These are phyloP conservation scores for Scaptomyza montana DNA, from an alignment of 1,140 invertebrate species.

Conservation along the genomic window DNA sequence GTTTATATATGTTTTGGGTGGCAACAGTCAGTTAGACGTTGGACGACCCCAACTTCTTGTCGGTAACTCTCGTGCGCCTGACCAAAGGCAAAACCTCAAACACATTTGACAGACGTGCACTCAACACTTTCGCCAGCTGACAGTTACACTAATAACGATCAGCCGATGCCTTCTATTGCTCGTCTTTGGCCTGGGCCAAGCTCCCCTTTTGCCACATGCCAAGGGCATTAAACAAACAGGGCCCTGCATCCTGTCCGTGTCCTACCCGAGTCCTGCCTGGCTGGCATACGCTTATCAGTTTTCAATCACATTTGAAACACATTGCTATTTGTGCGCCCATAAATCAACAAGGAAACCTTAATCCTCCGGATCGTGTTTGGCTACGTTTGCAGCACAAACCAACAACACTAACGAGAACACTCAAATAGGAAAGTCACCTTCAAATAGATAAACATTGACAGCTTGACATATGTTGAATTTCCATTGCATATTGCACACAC, in stretches of 20 bases:
- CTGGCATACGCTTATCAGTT: constrained; percentile 69
- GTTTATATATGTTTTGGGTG: constrained; percentile 36
- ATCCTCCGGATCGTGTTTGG: constrained; percentile 52
- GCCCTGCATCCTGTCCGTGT: constrained; percentile 17
- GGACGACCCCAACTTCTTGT: too few species aligned
- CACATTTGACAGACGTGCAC: constrained; percentile 73
- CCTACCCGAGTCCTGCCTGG: constrained; percentile 26
- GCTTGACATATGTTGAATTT: constrained; percentile 76
- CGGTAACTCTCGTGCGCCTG: too few species aligned
- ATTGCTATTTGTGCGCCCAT: constrained; percentile 71
- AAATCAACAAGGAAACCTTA: constrained; percentile 73
- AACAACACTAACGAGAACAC: constrained; percentile 5
- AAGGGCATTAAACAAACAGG: constrained; percentile 35
- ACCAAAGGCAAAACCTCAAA: constrained; percentile 40
- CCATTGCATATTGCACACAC: constrained; percentile 19
- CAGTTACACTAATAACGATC: constrained; percentile 76
- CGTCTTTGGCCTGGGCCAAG: neutral
- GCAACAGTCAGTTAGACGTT: too few species aligned
- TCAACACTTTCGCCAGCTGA: constrained; percentile 75
- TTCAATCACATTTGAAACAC: constrained; percentile 77
- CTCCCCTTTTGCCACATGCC: constrained; percentile 11
- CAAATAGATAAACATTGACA: constrained; percentile 79
- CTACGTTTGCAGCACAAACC: constrained; percentile 25
- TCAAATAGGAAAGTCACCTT: constrained; percentile 51
- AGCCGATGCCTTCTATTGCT: neutral